These are phyloP conservation scores for Glyphotaelius pellucidus DNA, from an alignment of 2,888 invertebrate genomes.

Conservation along the genomic window DNA sequence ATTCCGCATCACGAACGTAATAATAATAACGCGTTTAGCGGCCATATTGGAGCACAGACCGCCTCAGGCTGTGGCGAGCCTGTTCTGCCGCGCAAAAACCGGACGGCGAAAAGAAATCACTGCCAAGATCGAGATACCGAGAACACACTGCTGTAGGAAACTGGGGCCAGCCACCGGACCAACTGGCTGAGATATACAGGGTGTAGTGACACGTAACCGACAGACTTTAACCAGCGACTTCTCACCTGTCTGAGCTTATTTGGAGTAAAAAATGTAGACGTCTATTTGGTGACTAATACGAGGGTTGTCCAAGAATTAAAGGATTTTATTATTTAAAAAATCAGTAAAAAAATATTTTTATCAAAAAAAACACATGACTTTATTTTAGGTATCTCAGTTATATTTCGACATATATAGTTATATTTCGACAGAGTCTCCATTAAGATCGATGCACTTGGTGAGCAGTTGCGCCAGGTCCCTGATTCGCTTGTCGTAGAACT, in stretches of 20 bases:
- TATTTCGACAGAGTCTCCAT: too few relatives aligned
- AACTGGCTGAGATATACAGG: neutral
- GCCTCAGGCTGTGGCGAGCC: constrained; percentile 41
- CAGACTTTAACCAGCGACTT: neutral
- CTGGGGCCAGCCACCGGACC: constrained; percentile 11
- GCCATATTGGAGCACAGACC: constrained; percentile 45
- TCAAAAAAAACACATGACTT: too few relatives aligned
- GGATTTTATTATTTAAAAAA: too few relatives aligned
- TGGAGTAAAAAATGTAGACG: too few relatives aligned
- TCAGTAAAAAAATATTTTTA: too few relatives aligned
- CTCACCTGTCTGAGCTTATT: neutral
- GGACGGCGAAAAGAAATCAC: constrained; percentile 60
- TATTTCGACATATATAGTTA: too few relatives aligned
- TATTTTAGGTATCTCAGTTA: too few relatives aligned
- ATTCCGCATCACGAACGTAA: neutral
- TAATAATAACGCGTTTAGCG: constrained; percentile 6
- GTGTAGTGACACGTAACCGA: neutral
- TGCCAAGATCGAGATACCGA: constrained; percentile 60
- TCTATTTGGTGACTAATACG: too few relatives aligned
- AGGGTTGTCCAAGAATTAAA: too few relatives aligned
- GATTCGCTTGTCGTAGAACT: too few relatives aligned
- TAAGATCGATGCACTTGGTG: too few relatives aligned
- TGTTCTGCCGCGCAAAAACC: constrained; percentile 49
- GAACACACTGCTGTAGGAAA: constrained; percentile 14
- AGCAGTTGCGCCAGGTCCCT: too few relatives aligned